Evolutionary conservation across 2,888 invertebrate genomes (phyloP), one percentile per base, ranked within the genome.

Genomic region (Polyommatus iphigenia): DNA sequence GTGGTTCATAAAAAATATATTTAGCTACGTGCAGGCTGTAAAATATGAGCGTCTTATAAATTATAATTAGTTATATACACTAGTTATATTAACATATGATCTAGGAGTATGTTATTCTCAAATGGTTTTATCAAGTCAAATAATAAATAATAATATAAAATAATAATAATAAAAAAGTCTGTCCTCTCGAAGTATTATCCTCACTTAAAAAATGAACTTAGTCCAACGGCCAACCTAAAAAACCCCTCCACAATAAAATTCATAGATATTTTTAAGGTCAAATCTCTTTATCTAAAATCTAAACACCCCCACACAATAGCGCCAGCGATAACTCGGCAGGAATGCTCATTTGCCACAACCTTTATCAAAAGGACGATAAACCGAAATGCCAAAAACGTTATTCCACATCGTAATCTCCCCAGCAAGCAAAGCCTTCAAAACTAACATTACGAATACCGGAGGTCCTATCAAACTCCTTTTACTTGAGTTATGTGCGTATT

Each of bases 351-450:
- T 67, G 67, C 29, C 15, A 32, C 67, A 67, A 67, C 67, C 67
- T 67, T 67, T 67, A 67, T 67, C 67, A 29, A 67, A 67, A 29
- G 67, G 29, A 67, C 67, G 67, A 67, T 67, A 67, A 67, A 29
- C 67, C 15, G 15, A 67, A 67, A 67, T 67, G 67, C 67, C 67
- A 32, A 67, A 67, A 67, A 67, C 67, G 18, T 67, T 18, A 67
- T 29, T 15, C 67, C 29, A 18, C 67, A 5, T 1, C 29, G 29
- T 32, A 32, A 67, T 67, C 67, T 29, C 67, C 18, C 32, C 67
- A 67, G 67, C 29, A 67, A 18, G 29, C 67, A 7, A 67, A 67
- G 67, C 29, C 67, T 67, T 29, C 29, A 15, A 67, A 32, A 29
- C 67, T 59, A 59, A 8, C 59, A n/a, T 59, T 20, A 59, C 46